Conservation (phyloP, 2,797 vertebrate genomes). For the Enteromius radiatus region DNA sequence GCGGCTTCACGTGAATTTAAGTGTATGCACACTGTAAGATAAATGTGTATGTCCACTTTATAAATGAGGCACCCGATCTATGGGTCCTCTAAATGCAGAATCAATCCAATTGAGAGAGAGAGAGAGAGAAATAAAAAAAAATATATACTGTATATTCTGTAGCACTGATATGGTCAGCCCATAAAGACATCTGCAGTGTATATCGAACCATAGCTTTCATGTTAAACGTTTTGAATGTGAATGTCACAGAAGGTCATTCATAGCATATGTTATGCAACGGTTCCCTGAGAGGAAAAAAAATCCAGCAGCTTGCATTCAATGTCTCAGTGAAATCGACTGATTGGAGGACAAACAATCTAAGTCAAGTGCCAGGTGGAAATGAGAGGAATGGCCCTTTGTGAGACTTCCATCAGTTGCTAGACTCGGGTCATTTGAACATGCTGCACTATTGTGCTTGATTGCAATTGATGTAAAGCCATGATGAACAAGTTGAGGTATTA, state of each 20-base stretch:
- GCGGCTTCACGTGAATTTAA: too few species aligned
- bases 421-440: constrained; percentile 58
- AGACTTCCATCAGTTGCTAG: constrained; percentile 69
- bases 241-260: constrained; percentile 66
- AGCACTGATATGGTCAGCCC: constrained; percentile 45
- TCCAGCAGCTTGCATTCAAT: constrained; percentile 66
- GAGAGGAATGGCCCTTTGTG: constrained; percentile 58
- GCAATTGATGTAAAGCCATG: constrained; percentile 54
- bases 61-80: neutral
- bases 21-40: too few species aligned
- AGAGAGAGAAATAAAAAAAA: constrained; percentile 32
- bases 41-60: too few species aligned
- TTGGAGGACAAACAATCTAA: constrained; percentile 60
- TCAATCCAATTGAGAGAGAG: constrained; percentile 53
- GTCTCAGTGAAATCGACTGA: constrained; percentile 67
- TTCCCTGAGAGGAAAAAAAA: constrained; percentile 55
- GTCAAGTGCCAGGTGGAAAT: constrained; percentile 50
- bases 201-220: constrained; percentile 50
- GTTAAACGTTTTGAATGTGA: constrained; percentile 66
- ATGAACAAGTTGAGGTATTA: constrained; percentile 62
- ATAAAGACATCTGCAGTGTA: constrained; percentile 66
- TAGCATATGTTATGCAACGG: constrained; percentile 66
- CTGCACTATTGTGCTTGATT: constrained; percentile 60
- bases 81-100: constrained; percentile 21
- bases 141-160: constrained; percentile 14